These are phyloP conservation scores for Arenicola marina DNA, from an alignment of 2,888 invertebrate species.

Conservation along the genomic window DNA sequence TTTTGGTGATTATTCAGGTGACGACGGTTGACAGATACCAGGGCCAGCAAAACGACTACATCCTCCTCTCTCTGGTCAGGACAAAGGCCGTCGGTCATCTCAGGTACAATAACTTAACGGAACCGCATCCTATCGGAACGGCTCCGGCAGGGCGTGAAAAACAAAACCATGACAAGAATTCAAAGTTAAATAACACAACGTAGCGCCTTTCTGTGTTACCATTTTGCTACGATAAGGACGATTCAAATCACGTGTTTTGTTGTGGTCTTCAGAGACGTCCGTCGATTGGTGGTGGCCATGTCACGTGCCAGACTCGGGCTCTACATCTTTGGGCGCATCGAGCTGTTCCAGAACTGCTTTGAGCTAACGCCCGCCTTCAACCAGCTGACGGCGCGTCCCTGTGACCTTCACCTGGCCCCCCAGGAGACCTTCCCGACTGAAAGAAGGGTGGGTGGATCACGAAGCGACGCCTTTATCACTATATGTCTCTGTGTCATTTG, in stretches of 20 bases:
- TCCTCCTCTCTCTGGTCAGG: slow-evolving; percentile 91
- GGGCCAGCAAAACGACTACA: slow-evolving; percentile 99
- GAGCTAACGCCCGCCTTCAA: slow-evolving; percentile 92
- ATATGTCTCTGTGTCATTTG: no score
- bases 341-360: slow-evolving; percentile 93
- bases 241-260: background rate
- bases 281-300: slow-evolving; percentile 96
- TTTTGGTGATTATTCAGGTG: slow-evolving; percentile 51
- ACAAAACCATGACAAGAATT: no score
- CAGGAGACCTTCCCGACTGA: slow-evolving; percentile 76
- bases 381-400: slow-evolving; percentile 80
- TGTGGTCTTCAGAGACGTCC: slow-evolving; percentile 79
- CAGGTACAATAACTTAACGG: no score
- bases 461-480: no score
- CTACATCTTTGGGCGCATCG: slow-evolving; percentile 91
- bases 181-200: no score
- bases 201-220: background rate
- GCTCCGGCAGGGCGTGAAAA: no score
- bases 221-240: background rate
- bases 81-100: slow-evolving; percentile 98
- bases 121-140: no score
- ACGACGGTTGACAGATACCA: slow-evolving; percentile 98
- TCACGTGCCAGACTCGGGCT: slow-evolving; percentile 95
- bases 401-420: slow-evolving; percentile 78
- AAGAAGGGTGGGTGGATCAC: slow-evolving; percentile 65